Percentiles rank a stretch among this genome's conserved stretches.
These are phyloP conservation scores for Sitobion miscanthi DNA, from an alignment of 1,140 invertebrate species.

Conservation along the genomic window DNA sequence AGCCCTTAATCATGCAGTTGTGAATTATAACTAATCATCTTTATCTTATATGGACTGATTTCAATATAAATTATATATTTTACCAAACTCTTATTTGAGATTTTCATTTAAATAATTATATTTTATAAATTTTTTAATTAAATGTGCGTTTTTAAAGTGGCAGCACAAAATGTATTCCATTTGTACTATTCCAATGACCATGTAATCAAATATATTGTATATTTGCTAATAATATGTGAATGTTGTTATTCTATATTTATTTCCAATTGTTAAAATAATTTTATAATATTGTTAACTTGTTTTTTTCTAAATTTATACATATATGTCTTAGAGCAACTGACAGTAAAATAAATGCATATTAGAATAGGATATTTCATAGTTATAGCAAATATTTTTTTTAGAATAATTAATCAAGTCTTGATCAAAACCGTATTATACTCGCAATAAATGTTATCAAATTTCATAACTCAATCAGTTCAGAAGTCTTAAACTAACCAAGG, in stretches of 20 bases:
- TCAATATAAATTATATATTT: constrained; percentile 34
- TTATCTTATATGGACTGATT: constrained; percentile 20
- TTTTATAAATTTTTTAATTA: neutral
- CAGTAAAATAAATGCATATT: neutral
- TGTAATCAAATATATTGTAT: constrained; percentile 22
- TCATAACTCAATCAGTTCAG: constrained; percentile 12
- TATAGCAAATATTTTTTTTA: neutral
- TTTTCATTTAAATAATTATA: constrained; percentile 15
- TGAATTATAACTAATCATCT: constrained; percentile 42
- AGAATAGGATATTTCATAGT: constrained; percentile 21
- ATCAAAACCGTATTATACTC: constrained; percentile 39
- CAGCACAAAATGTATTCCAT: neutral
- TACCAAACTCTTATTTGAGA: constrained; percentile 24
- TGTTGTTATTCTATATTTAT: neutral
- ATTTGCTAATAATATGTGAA: neutral
- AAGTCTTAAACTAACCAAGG: neutral
- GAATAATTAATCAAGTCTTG: constrained; percentile 28
- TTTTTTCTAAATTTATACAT: constrained; percentile 6
- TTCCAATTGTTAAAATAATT: constrained; percentile 32
- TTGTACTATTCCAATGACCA: neutral
- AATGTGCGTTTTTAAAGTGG: neutral
- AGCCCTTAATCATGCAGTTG: neutral
- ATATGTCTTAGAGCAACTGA: neutral
- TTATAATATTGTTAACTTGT: constrained; percentile 28
- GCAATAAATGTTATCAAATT: constrained; percentile 41